phyloP scores from a whole-genome alignment of 2,797 vertebrate species.

The Phataginus tetradactyla region DNA sequence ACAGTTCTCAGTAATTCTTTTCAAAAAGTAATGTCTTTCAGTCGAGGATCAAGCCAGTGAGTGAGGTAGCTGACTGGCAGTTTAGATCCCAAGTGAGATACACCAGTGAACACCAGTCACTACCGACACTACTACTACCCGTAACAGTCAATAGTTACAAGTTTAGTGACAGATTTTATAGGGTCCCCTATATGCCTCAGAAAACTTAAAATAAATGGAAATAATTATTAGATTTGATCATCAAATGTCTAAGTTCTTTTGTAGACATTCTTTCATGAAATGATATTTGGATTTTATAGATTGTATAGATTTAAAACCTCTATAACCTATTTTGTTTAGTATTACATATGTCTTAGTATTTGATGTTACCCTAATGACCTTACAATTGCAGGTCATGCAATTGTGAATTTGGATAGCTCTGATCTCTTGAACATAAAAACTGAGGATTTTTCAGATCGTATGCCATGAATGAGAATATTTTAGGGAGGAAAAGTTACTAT shows the following conservation, averaged over 20 bases:
- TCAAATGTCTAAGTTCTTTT: slow-evolving; percentile 23
- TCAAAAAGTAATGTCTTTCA: neutral
- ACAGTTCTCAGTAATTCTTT: slow-evolving; percentile 1
- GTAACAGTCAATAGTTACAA: neutral
- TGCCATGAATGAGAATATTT: neutral
- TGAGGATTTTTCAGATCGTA: neutral
- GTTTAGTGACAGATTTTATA: neutral
- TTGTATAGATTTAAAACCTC: neutral
- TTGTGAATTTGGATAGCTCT: neutral
- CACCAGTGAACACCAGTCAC: neutral
- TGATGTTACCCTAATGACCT: neutral
- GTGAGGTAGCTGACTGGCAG: neutral
- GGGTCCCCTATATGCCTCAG: neutral
- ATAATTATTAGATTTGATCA: neutral
- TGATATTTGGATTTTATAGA: neutral
- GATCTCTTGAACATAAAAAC: neutral
- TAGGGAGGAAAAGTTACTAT: neutral
- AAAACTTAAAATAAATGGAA: neutral
- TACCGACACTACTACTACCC: neutral
- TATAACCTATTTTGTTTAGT: neutral
- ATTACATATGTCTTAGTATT: neutral
- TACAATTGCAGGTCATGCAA: neutral
- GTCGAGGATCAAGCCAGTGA: neutral
- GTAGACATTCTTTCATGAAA: neutral
- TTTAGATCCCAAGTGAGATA: neutral